Base-by-base conservation (phyloP, 2,113 vertebrate species). In the Lepisosteus osseus region DNA sequence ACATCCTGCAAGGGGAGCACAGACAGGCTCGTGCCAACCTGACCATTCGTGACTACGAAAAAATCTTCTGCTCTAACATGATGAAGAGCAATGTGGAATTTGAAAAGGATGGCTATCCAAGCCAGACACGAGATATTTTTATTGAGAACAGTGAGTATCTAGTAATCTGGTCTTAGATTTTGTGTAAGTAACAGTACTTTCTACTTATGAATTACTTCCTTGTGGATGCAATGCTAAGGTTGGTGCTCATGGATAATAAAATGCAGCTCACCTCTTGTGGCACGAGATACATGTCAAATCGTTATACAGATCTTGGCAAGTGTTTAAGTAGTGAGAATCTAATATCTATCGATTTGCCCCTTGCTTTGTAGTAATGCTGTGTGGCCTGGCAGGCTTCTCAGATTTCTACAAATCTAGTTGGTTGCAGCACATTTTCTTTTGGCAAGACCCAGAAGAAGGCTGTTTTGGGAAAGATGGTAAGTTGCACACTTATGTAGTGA, bases 21-120 rank as follows among this genome's bases (percentile, higher is more conserved):
- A 84, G 88, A 14, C 51, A 76, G 0, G 84, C 89, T 0, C 78
- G 86, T 4, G 71, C 78, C 71, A 92, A 91, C 86, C 85, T 91
- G 78, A 93, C 91, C 0, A 88, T 89, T 5, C 69, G 62, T 6
- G 80, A 69, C 76, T 94, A 94, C 71, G 80, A 90, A 77, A 80
- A 74, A 73, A 82, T 94, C 74, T 94, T 93, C 88, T 95, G 94
- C 59, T 91, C 94, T 79, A 95, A 94, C 85, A 95, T 95, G 94
- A 93, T 94, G 92, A 90, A 90, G 74, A 75, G 88, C 83, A 95
- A 94, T 84, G 76, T 71, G 77, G 86, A 91, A 72, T 86, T 87
- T 0, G 76, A 90, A 70, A 77, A 15, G 6, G 75, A 83, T 0
- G 73, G 84, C 2, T 86, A 92, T 0, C 76, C 79, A 0, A 79